Evolutionary conservation across 2,113 vertebrate genomes (phyloP).

Genomic region (Apteryx owenii): DNA sequence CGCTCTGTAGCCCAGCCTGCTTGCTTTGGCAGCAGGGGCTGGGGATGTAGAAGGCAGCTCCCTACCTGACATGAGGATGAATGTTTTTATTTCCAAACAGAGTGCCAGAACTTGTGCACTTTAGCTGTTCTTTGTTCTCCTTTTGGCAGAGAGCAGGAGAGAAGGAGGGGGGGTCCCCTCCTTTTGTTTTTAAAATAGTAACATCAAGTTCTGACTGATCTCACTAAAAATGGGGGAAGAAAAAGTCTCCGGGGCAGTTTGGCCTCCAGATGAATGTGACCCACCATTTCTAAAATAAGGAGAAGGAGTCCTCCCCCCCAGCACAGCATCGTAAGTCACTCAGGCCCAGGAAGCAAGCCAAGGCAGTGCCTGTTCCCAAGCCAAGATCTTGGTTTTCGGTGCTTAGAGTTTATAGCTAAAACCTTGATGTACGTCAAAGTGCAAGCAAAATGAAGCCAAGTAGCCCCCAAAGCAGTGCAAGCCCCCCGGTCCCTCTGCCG

Average conservation of each 20-base stretch:
- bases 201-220: neutral
- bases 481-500: neutral
- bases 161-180: slow-evolving; percentile 1
- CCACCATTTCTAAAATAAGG: slow-evolving; percentile 33
- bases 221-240: neutral
- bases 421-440: slow-evolving; percentile 17
- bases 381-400: neutral
- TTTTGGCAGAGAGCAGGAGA: slow-evolving; percentile 16
- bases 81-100: slow-evolving; percentile 53
- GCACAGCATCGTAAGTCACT: neutral
- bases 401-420: neutral
- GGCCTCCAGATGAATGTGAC: neutral
- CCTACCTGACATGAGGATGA: slow-evolving; percentile 66
- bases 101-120: slow-evolving; percentile 50
- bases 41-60: slow-evolving; percentile 16
- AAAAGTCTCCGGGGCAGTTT: neutral
- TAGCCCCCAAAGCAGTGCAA: neutral
- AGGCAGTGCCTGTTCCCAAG: neutral
- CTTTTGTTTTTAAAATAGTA: slow-evolving; percentile 64
- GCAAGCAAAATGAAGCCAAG: neutral
- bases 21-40: slow-evolving; percentile 37
- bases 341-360: slow-evolving; percentile 4
- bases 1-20: neutral
- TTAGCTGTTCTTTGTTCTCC: slow-evolving; percentile 58
- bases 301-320: neutral